A percentile compares a stretch with the other conserved stretches of the same genome.
Conservation (phyloP, 1,140 invertebrate species). For the Cecropterus lyciades region DNA sequence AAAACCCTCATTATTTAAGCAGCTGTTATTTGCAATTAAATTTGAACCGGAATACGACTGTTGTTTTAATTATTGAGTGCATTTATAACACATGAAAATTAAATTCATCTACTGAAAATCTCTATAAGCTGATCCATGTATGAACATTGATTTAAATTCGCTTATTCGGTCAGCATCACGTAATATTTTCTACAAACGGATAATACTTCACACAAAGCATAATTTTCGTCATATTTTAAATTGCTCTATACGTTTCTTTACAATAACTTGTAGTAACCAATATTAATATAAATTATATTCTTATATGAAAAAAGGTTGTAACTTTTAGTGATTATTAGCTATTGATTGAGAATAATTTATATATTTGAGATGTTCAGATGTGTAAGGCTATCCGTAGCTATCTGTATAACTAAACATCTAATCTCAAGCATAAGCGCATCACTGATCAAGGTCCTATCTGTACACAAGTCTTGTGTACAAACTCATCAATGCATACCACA, state of each 20-base stretch:
- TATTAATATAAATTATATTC: too few species aligned
- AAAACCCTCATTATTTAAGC: conserved; percentile 13
- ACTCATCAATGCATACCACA: conserved; percentile 30
- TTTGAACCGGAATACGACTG: conserved; percentile 4
- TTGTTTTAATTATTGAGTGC: conserved; percentile 13
- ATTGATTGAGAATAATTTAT: too few species aligned
- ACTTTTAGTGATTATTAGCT: too few species aligned
- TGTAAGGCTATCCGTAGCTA: too few species aligned
- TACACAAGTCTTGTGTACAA: conserved; percentile 9
- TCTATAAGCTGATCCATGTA: conserved; percentile 1
- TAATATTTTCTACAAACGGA: neutral
- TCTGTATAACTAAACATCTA: too few species aligned
- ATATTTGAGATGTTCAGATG: too few species aligned
- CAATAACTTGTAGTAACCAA: too few species aligned
- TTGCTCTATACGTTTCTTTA: neutral
- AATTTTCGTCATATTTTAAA: neutral
- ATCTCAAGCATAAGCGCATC: too few species aligned
- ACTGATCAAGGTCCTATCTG: too few species aligned
- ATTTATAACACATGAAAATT: conserved; percentile 2
- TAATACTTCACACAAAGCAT: neutral
- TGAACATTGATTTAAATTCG: neutral
- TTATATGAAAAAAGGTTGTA: too few species aligned
- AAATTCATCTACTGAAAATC: conserved; percentile 6
- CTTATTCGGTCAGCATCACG: neutral
- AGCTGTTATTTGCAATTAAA: conserved; percentile 10